A percentile compares a stretch with the other conserved stretches of the same genome.
These are phyloP conservation scores for Zhengitettix transpicula DNA, from an alignment of 2,888 invertebrate species.

Conservation along the genomic window DNA sequence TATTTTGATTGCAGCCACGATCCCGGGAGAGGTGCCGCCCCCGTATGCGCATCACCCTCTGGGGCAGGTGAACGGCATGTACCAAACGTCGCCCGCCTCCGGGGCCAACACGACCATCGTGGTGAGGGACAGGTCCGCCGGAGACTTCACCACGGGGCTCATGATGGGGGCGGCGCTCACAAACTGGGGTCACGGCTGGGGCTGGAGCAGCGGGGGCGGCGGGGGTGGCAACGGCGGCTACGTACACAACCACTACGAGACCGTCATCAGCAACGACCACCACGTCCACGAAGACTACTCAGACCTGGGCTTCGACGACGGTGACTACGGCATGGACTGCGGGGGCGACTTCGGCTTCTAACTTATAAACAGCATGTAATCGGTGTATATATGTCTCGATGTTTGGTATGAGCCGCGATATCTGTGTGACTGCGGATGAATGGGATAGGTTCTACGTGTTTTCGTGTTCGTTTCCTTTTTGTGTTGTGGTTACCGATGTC, in stretches of 20 bases:
- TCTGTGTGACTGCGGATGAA: neutral
- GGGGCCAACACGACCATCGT: conserved; percentile 10
- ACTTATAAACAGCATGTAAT: neutral
- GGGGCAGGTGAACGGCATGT: conserved; percentile 4
- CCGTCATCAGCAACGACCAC: conserved; percentile 10
- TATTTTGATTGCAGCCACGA: neutral
- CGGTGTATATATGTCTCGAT: neutral
- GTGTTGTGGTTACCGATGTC: neutral
- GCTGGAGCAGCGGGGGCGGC: conserved; percentile 23
- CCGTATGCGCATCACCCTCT: conserved; percentile 2
- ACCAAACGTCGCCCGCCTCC: conserved; percentile 2
- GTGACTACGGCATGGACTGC: conserved; percentile 13
- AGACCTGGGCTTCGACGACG: conserved; percentile 23
- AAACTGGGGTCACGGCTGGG: conserved; percentile 62
- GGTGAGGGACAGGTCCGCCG: conserved; percentile 10
- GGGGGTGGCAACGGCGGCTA: conserved; percentile 11
- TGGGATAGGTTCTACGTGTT: neutral
- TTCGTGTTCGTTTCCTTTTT: too few species aligned
- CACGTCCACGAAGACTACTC: conserved; percentile 51
- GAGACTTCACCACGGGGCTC: conserved; percentile 35
- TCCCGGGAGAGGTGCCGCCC: conserved; percentile 12
- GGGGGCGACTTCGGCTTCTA: conserved; percentile 15
- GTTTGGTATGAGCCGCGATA: neutral
- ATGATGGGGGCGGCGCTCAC: conserved; percentile 47
- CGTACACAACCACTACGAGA: conserved; percentile 14